Conservation (phyloP, 2,113 vertebrate genomes). For the Machaerirhynchus nigripectus region DNA sequence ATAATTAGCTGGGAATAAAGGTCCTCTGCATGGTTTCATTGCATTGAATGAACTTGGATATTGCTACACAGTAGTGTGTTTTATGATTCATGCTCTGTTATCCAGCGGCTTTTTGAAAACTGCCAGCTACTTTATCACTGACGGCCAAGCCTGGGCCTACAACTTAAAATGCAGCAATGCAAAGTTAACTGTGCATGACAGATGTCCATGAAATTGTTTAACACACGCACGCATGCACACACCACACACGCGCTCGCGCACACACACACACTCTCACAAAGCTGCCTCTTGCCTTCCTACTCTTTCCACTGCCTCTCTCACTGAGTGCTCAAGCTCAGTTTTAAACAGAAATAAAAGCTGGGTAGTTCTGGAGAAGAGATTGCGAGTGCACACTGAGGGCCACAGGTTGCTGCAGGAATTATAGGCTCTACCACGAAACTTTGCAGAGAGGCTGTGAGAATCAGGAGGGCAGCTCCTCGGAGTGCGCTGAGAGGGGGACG, state of each 20-base stretch:
- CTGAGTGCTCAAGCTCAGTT: slow-evolving; percentile 24
- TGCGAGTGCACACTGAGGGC: background rate
- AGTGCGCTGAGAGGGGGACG: accelerated
- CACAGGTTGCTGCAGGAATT: background rate
- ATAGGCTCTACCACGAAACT: background rate
- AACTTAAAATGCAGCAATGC: slow-evolving; percentile 86
- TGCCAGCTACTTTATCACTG: slow-evolving; percentile 85
- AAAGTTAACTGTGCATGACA: slow-evolving; percentile 97
- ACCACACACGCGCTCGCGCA: background rate
- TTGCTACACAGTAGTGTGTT: slow-evolving; percentile 87
- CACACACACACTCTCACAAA: slow-evolving; percentile 67
- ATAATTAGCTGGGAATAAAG: slow-evolving; percentile 98
- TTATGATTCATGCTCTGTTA: slow-evolving; percentile 87
- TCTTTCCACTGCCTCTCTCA: background rate
- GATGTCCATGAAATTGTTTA: slow-evolving; percentile 95
- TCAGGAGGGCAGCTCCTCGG: background rate
- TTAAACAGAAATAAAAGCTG: slow-evolving; percentile 61
- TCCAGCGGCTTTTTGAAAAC: slow-evolving; percentile 80
- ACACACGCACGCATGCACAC: slow-evolving; percentile 77
- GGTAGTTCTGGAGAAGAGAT: background rate
- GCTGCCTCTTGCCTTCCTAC: slow-evolving; percentile 33
- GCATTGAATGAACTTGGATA: slow-evolving; percentile 97
- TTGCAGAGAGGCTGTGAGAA: background rate
- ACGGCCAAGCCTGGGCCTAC: slow-evolving; percentile 75
- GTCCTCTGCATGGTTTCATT: slow-evolving; percentile 88